phyloP scores from a whole-genome alignment of 53 echinoderm and acorn worm genomes.

The Henricia sp. region DNA sequence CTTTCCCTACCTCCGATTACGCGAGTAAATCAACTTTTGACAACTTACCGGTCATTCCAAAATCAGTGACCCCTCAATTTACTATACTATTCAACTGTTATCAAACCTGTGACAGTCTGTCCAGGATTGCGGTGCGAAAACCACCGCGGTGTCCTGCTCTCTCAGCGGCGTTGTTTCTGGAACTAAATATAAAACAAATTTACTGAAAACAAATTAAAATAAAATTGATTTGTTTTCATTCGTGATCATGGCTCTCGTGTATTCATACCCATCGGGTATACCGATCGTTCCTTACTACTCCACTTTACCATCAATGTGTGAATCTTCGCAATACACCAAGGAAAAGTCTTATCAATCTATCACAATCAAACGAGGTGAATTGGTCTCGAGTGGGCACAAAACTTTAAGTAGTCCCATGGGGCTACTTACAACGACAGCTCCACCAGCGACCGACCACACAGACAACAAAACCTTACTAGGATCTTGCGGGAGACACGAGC shows the following conservation, averaged over 20 bases:
- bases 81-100: no score
- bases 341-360: background rate
- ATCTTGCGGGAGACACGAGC: background rate
- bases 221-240: no score
- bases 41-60: no score
- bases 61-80: no score
- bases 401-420: conserved; percentile 19
- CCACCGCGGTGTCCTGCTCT: no score
- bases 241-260: conserved; percentile 22
- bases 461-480: background rate
- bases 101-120: no score
- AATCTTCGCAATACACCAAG: conserved; percentile 19
- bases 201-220: no score
- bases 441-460: background rate
- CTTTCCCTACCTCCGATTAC: no score
- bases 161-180: no score
- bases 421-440: conserved; percentile 14
- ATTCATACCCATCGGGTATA: conserved; percentile 26
- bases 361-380: background rate
- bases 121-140: no score
- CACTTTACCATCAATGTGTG: background rate
- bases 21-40: no score
- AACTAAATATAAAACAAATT: no score
- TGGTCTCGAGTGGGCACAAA: conserved; percentile 2
- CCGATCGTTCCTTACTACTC: conserved; percentile 22